Conservation (phyloP, 2,888 invertebrate species). For the Thecocarcelia acutangulata region DNA sequence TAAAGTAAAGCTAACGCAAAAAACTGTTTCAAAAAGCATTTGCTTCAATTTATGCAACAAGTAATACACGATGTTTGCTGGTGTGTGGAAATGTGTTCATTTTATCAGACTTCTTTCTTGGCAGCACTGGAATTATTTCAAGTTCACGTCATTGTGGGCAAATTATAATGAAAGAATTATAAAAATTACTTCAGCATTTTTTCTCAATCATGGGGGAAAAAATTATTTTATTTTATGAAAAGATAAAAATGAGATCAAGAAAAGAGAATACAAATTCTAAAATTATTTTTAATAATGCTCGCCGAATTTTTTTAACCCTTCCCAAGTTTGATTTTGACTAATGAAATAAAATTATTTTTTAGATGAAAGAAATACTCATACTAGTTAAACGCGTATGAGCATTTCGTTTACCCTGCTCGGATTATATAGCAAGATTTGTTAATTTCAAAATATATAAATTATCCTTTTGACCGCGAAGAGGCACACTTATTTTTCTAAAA, state of each 20-base stretch:
- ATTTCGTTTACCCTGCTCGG: no score
- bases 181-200: constrained; percentile 4
- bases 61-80: neutral
- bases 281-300: no score
- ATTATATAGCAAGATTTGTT: no score
- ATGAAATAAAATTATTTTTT: no score
- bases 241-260: constrained; percentile 1
- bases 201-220: constrained; percentile 21
- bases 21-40: constrained; percentile 10
- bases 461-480: no score
- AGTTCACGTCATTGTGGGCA: constrained; percentile 54
- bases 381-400: no score
- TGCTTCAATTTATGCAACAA: constrained; percentile 3
- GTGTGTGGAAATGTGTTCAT: neutral
- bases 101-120: constrained; percentile 34
- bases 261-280: neutral
- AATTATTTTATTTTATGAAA: constrained; percentile 15
- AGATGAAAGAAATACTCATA: no score
- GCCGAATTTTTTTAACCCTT: no score
- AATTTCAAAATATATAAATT: no score
- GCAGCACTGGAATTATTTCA: constrained; percentile 53
- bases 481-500: no score
- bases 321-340: no score
- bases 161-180: constrained; percentile 16
- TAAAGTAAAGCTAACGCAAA: constrained; percentile 1